Base-by-base conservation (phyloP, 1,140 invertebrate genomes). In the Episyrphus balteatus region DNA sequence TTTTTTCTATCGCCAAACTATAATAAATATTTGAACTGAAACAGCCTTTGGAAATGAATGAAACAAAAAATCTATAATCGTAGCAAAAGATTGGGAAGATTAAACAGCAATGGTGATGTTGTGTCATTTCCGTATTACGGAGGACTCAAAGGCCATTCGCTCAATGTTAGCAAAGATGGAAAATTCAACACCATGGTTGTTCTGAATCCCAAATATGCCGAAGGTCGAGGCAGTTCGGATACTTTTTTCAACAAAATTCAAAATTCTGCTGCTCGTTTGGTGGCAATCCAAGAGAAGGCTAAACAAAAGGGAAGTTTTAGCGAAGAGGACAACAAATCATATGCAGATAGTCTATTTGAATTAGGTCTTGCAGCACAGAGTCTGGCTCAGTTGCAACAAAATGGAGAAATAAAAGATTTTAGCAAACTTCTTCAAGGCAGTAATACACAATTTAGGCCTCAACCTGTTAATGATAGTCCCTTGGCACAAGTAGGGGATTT, bases 261-360 rank as follows among this genome's bases (percentile, higher is more conserved):
- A 46, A 50, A 58, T 33, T 71, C 66, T 9, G 73, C 74, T 6
- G 55, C 68, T 6, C 67, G 70, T 14, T 58, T 76, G 32, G 67
- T 75, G 5, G 62, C 68, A 45, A 56, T 76, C 15, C 74, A 76
- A 55, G 70, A 74, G 52, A 51, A 60, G 36, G 68, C 69, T 18
- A 74, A 74, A 53, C 60, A 57, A 13, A 67, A 66, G 48, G 73
- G 73, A 15, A 54, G 60, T 13, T 59, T 75, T 19, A 73, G 54
- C 39, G 54, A 54, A 12, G 58, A 68, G 44, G 71, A 75, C 49
- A 65, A 73, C 53, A 57, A 51, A 32, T 52, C 59, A 3, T 76
- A 75, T 55, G 61, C 68, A 18, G 59, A 67, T 38, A 69, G 70
- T 50, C 51, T 75, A 47, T 59, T 70, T 3, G 56, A 61, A 37